A percentile compares a stretch with the other conserved stretches of the same genome.
Conservation (phyloP, 2,888 invertebrate species). For the Hyppa rectilinea region DNA sequence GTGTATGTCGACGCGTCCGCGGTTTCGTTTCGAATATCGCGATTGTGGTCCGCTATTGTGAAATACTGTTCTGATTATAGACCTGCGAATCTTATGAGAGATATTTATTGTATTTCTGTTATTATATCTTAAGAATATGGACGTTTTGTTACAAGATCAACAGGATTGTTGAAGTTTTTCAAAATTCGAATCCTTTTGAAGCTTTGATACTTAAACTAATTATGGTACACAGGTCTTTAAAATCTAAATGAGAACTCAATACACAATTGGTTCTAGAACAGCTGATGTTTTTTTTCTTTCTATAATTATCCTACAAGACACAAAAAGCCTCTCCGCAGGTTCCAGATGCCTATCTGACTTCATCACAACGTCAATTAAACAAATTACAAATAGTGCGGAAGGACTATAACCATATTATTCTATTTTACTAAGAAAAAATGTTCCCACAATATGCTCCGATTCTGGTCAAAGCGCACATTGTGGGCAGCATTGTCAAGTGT, state of each 20-base stretch:
- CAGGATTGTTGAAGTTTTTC: constrained; percentile 7
- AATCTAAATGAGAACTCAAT: constrained; percentile 1
- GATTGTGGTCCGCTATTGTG: constrained; percentile 58
- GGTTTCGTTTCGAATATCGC: constrained; percentile 61
- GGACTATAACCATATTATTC: constrained; percentile 66
- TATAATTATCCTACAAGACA: not conserved
- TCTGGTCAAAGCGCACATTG: constrained; percentile 89
- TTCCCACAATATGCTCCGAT: constrained; percentile 83
- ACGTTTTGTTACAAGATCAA: constrained; percentile 40
- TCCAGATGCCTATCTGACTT: not conserved
- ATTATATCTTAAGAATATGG: constrained; percentile 18
- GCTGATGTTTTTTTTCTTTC: not conserved
- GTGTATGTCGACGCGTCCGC: constrained; percentile 68
- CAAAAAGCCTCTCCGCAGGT: not conserved
- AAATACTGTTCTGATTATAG: constrained; percentile 62
- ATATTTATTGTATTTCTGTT: constrained; percentile 47
- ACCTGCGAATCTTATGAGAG: constrained; percentile 48
- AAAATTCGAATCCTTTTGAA: constrained; percentile 1
- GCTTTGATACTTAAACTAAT: constrained; percentile 16
- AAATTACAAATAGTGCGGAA: constrained; percentile 61
- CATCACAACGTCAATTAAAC: constrained; percentile 31
- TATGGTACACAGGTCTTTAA: constrained; percentile 9
- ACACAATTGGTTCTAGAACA: not conserved
- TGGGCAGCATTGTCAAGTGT: constrained; percentile 78
- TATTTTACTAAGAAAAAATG: constrained; percentile 72